Evolutionary conservation across 2,797 vertebrate species (phyloP), one percentile per base, ranked within the genome.

Genomic region (Pagetopsis macropterus): DNA sequence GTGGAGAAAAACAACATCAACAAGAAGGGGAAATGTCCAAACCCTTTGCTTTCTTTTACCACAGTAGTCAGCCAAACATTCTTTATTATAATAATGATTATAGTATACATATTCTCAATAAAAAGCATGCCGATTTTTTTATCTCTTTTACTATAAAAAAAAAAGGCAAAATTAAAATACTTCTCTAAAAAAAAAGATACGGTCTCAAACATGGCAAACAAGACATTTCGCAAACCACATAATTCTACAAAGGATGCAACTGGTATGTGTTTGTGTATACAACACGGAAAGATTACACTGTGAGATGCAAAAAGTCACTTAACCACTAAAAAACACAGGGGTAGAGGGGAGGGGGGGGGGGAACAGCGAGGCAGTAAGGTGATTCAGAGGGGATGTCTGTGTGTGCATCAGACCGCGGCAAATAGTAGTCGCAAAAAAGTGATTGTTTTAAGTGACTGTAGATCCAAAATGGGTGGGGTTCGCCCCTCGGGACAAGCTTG

Each of bases 31-130:
- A 87, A 80, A 80, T 73, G 82, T 92, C 87, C 91, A 91, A 92
- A 91, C 87, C 88, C 89, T 89, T 87, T 85, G 81, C 81, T 88
- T 90, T 86, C 83, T 84, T 88, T 91, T 87, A 86, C 87, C 88
- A 92, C 88, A 91, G 89, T 84, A 86, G 86, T 91, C 86, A 92
- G 90, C 87, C 88, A 91, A 89, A 93, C 89, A 92, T 90, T 92
- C 88, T 93, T 94, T 93, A 93, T 93, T 92, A 90, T 88, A 85
- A 89, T 91, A 88, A 87, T 82, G 86, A 86, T 85, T 91, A 91
- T 89, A 88, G 86, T 86, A 63, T 89, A 93, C 89, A 92, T 88
- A 80, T 83, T 88, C 72, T 89, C 85, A 85, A 81, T 88, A 92
- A 92, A 92, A 93, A 91, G 89, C 92, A 90, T 91, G 92, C 90